A percentile compares a stretch with the other conserved stretches of the same genome.
Conservation (phyloP, 2,888 invertebrate genomes). For the Drosophila niveifrons region DNA sequence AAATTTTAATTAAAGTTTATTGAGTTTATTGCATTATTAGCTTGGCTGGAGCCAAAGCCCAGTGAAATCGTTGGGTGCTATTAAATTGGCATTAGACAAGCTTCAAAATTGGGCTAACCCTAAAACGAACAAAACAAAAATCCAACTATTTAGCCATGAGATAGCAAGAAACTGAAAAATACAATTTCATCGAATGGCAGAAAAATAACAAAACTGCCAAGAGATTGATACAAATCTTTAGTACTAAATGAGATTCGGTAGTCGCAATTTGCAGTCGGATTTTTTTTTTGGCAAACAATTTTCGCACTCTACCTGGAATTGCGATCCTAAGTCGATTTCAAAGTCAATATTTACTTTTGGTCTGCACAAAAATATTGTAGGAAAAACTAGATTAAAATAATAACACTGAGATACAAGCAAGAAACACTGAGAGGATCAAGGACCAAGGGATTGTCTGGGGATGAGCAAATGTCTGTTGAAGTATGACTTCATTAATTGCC, state of each 20-base stretch:
- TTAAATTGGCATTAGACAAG: constrained; percentile 71
- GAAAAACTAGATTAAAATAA: constrained; percentile 72
- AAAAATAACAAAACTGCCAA: constrained; percentile 14
- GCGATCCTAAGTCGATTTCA: constrained; percentile 70
- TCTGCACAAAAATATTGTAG: constrained; percentile 20
- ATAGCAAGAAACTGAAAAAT: background rate
- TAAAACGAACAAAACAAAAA: background rate
- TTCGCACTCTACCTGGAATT: constrained; percentile 53
- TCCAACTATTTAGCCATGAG: constrained; percentile 24
- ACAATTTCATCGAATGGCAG: background rate
- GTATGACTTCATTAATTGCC: constrained; percentile 62
- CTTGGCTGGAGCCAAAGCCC: constrained; percentile 59
- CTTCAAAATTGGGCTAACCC: constrained; percentile 35
- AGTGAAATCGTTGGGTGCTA: constrained; percentile 57
- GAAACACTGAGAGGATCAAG: background rate
- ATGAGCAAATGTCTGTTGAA: constrained; percentile 37
- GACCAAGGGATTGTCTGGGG: constrained; percentile 36
- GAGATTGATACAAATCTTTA: constrained; percentile 34
- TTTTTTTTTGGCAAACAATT: constrained; percentile 1
- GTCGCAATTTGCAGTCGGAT: constrained; percentile 49
- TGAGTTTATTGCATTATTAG: constrained; percentile 69
- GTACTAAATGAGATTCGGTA: constrained; percentile 52
- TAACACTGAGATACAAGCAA: constrained; percentile 33
- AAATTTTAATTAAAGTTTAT: constrained; percentile 68
- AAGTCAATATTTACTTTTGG: constrained; percentile 82